These are phyloP conservation scores for Atethmia centrago DNA, from an alignment of 2,888 invertebrate species.

Conservation along the genomic window DNA sequence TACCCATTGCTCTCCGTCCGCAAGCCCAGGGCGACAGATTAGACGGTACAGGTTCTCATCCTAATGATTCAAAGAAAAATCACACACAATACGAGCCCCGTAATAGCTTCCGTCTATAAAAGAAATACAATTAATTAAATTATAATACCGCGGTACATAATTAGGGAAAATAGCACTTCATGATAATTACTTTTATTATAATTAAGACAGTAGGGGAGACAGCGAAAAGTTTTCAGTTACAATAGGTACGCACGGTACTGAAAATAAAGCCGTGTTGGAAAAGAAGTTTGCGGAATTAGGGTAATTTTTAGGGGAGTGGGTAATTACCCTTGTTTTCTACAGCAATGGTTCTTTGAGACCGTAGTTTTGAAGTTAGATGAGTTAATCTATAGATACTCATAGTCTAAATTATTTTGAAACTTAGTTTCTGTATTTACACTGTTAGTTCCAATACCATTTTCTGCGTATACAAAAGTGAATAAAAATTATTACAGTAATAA, in stretches of 20 bases:
- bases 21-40: too few species aligned
- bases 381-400: not conserved
- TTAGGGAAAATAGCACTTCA: conserved; percentile 51
- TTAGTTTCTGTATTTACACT: not conserved
- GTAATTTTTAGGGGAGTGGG: conserved; percentile 26
- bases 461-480: too few species aligned
- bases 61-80: not conserved
- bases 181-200: conserved; percentile 63
- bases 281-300: conserved; percentile 39
- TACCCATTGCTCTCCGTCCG: too few species aligned
- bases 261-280: conserved; percentile 49
- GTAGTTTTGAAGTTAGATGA: not conserved
- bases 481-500: too few species aligned
- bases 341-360: conserved; percentile 19
- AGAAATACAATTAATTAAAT: conserved; percentile 52
- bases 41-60: not conserved
- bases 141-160: conserved; percentile 57
- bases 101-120: conserved; percentile 1
- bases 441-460: not conserved
- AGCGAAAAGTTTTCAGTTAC: conserved; percentile 51
- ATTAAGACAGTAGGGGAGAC: conserved; percentile 48
- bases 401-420: not conserved
- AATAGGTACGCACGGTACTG: conserved; percentile 34
- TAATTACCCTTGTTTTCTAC: conserved; percentile 25
- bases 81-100: not conserved